phyloP scores from a whole-genome alignment of 2,888 invertebrate species.

The Esperia sulphurella region DNA sequence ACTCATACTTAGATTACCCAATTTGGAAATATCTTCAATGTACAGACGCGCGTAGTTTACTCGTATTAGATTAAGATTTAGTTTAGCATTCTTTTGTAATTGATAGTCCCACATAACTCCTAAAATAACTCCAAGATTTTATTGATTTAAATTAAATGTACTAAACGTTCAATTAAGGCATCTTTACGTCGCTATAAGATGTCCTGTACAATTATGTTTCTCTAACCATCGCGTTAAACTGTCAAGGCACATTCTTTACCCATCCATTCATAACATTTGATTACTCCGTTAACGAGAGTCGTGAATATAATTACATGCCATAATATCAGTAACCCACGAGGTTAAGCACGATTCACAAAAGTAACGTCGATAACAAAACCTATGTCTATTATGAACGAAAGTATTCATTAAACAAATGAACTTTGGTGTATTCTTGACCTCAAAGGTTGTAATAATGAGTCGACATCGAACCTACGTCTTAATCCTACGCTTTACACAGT shows the following conservation, averaged over 20 bases:
- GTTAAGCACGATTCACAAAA: constrained; percentile 34
- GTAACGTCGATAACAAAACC: constrained; percentile 19
- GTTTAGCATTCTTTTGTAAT: too few species aligned
- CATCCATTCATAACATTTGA: constrained; percentile 23
- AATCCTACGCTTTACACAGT: constrained; percentile 1
- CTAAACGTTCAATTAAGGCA: too few species aligned
- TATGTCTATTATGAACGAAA: constrained; percentile 13
- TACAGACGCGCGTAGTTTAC: too few species aligned
- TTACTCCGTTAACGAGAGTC: constrained; percentile 24
- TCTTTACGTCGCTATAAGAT: not conserved
- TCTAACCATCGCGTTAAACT: not conserved
- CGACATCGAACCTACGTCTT: constrained; percentile 10
- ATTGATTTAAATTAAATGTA: too few species aligned
- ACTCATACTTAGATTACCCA: too few species aligned
- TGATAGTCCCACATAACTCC: too few species aligned
- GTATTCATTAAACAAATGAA: constrained; percentile 19
- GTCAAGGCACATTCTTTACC: constrained; percentile 9
- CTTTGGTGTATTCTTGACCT: constrained; percentile 28
- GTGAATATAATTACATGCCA: constrained; percentile 35
- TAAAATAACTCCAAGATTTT: too few species aligned
- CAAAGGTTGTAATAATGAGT: constrained; percentile 16
- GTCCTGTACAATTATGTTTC: not conserved
- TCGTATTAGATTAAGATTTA: too few species aligned
- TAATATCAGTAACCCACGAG: constrained; percentile 33
- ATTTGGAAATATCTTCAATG: too few species aligned